phyloP scores from a whole-genome alignment of 2,113 vertebrate species.

The Semnornis frantzii region DNA sequence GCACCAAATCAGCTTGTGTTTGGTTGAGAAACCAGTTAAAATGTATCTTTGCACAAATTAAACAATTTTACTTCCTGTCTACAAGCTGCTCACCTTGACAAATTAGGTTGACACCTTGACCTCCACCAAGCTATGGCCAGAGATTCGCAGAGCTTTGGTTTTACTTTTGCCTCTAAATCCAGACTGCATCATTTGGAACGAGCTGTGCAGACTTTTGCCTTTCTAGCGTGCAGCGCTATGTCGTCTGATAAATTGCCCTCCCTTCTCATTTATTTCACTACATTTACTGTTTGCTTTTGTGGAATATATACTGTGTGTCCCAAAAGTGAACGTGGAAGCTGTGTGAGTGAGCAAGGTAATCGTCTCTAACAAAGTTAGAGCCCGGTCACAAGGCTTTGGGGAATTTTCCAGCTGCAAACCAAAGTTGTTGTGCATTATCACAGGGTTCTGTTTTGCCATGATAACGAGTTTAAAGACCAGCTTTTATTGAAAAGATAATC shows the following conservation, averaged over 20 bases:
- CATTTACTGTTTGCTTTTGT: not conserved
- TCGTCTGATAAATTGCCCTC: not conserved
- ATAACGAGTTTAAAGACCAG: slow-evolving; percentile 54
- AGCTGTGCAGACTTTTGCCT: not conserved
- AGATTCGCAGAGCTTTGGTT: not conserved
- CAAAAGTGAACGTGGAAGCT: not conserved
- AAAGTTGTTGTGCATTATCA: slow-evolving; percentile 17
- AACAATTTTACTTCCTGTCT: not conserved
- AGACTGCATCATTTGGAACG: not conserved
- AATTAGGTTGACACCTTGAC: not conserved
- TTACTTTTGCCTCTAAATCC: not conserved
- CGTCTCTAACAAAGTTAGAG: not conserved
- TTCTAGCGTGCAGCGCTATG: fast-evolving
- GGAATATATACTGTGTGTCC: not conserved
- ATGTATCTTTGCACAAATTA: not conserved
- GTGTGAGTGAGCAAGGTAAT: slow-evolving; percentile 13
- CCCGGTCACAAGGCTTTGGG: slow-evolving; percentile 7
- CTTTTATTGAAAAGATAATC: slow-evolving; percentile 33
- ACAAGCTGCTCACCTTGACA: not conserved
- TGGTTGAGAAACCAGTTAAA: not conserved
- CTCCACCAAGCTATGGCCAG: not conserved
- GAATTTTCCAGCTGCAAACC: slow-evolving; percentile 49
- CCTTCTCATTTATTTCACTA: not conserved
- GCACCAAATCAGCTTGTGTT: not conserved
- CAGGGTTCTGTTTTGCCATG: not conserved